Conservation (phyloP, 2,888 invertebrate species). For the Erpobdella octoculata region DNA sequence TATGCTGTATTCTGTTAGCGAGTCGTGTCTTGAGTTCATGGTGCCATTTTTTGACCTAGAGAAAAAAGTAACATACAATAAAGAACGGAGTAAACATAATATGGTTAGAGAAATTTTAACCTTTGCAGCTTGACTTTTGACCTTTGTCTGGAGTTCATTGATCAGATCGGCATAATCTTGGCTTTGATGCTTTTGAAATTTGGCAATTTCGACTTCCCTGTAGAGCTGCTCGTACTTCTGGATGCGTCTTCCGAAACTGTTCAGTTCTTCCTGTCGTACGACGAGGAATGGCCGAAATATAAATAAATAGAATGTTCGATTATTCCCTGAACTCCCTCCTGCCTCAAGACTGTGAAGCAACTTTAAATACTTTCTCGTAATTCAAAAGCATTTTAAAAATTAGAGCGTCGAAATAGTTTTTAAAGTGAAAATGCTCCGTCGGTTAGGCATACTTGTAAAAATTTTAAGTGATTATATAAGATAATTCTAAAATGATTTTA, state of each 20-base stretch:
- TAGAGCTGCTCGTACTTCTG: background rate
- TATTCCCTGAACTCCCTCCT: too few relatives aligned
- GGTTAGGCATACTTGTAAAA: too few relatives aligned
- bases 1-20: background rate
- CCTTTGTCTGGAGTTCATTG: background rate
- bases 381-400: too few relatives aligned
- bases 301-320: too few relatives aligned
- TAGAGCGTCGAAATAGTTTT: too few relatives aligned
- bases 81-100: background rate
- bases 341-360: too few relatives aligned
- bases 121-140: background rate
- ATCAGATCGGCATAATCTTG: background rate
- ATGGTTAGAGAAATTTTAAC: background rate
- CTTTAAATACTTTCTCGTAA: too few relatives aligned
- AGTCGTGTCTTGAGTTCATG: background rate
- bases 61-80: background rate
- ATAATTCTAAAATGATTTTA: too few relatives aligned
- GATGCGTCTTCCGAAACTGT: background rate
- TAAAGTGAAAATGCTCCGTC: too few relatives aligned
- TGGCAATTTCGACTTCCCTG: background rate
- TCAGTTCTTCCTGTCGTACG: background rate
- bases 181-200: background rate
- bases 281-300: too few relatives aligned
- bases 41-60: constrained; percentile 6
- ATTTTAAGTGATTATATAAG: too few relatives aligned